A percentile compares a stretch with the other conserved stretches of the same genome.
Evolutionary conservation across 2,888 invertebrate genomes (phyloP).

Genomic region (Andricus quercusramuli): DNA sequence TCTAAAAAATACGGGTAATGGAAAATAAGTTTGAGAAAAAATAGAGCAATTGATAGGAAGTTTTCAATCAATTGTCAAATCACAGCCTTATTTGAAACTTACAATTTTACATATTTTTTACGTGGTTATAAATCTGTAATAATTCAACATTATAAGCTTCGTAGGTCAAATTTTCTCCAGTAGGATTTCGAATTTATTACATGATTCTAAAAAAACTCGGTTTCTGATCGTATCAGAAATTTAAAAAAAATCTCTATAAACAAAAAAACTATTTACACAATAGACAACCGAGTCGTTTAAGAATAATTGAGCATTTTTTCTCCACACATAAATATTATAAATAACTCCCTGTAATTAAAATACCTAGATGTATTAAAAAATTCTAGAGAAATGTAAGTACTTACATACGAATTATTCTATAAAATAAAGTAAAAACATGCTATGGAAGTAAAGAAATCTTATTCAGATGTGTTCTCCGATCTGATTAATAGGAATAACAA

Average conservation of each 20-base stretch:
- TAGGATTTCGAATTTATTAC: not conserved
- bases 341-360: not conserved
- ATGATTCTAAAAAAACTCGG: too few species aligned
- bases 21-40: not conserved
- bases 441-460: not conserved
- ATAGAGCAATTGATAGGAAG: not conserved
- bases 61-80: conserved; percentile 11
- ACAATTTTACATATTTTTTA: too few species aligned
- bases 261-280: not conserved
- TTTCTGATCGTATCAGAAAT: too few species aligned
- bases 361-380: not conserved
- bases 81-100: conserved; percentile 10
- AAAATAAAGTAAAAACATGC: not conserved
- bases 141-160: not conserved
- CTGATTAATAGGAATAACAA: too few species aligned
- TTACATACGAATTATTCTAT: not conserved
- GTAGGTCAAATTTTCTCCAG: not conserved
- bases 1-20: not conserved
- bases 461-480: too few species aligned
- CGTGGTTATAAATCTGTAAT: not conserved
- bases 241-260: not conserved
- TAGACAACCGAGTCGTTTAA: not conserved
- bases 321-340: not conserved
- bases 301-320: not conserved
- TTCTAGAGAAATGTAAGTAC: not conserved